Percentiles rank a stretch among this genome's conserved stretches.
phyloP scores from a whole-genome alignment of 1,140 invertebrate species.

The Palaemon carinicauda region DNA sequence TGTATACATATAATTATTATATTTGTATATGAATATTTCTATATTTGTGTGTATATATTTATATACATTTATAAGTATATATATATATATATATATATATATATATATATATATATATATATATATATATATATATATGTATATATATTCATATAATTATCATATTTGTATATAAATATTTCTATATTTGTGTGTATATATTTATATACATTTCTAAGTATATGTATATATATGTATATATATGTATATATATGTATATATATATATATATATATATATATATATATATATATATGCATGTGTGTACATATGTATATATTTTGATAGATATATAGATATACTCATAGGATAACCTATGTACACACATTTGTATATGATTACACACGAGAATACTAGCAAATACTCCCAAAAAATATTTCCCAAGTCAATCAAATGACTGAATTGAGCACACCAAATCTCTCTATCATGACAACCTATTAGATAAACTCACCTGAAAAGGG shows the following conservation, averaged over 20 bases:
- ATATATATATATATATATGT: too few species aligned
- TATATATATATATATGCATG: not conserved
- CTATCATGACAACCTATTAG: too few species aligned
- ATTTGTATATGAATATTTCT: not conserved
- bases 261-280: not conserved
- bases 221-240: not conserved
- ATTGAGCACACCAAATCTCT: too few species aligned
- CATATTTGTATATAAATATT: too few species aligned
- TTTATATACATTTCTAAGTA: not conserved
- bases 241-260: constrained; percentile 3
- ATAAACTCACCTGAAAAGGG: too few species aligned
- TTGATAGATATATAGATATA: not conserved
- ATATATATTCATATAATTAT: too few species aligned
- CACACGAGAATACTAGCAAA: too few species aligned
- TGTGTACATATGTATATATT: not conserved
- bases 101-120: too few species aligned
- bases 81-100: not conserved
- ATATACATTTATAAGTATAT: not conserved
- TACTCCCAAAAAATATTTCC: too few species aligned
- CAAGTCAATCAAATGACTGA: too few species aligned
- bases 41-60: not conserved
- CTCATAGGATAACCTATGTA: not conserved
- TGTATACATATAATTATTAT: not conserved
- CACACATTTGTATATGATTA: too few species aligned
- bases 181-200: too few species aligned